Base-by-base conservation (phyloP, 2,113 vertebrate genomes). In the Thamnophis sirtalis region DNA sequence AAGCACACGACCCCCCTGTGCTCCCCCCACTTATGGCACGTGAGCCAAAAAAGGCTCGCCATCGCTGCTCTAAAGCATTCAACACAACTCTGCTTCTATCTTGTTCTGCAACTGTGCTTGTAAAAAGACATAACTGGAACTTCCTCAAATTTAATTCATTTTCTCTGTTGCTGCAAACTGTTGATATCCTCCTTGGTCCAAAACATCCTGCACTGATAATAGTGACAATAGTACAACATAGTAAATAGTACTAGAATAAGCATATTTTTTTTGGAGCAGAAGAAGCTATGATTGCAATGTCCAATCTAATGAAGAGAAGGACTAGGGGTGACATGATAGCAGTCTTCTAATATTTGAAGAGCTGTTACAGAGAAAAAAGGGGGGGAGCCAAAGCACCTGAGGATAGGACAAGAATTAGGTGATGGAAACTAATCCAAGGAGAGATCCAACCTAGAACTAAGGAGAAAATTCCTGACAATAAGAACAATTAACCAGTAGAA, bases 231-330 rank as follows among this genome's bases (percentile, higher is more conserved):
- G 21, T 84, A 24, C 33, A 48, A 84, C 3, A 22, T 3, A n/a
- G 43, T 43, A 43, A 1, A 3, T 43, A 4, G 26, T 84, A 60
- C 0, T 0, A 0, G 80, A 33, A 22, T 9, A 0, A 0, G 48
- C 28, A 7, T 8, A n/a, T n/a, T 53, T 68, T 28, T 0, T 0
- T 60, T 84, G 17, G 80, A 43, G 28, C 63, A 68, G 11, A n/a
- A 60, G 26, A 28, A 68, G 28, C 28, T 68, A 68, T 68, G 11
- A 68, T 4, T 68, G 4, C 58, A 60, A 26, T 10, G 58, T 60
- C 24, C 3, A 26, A 9, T 3, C 8, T 60, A 60, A 60, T 60
- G 24, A 60, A 60, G 24, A 3, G 8, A 26, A 26, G 58, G 24
- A 26, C 58, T 9, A 60, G 24, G 24, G 3, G 8, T 60, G 58